Base-by-base conservation (phyloP, 2,113 vertebrate species). In the Thalassarche chlororhynchos region DNA sequence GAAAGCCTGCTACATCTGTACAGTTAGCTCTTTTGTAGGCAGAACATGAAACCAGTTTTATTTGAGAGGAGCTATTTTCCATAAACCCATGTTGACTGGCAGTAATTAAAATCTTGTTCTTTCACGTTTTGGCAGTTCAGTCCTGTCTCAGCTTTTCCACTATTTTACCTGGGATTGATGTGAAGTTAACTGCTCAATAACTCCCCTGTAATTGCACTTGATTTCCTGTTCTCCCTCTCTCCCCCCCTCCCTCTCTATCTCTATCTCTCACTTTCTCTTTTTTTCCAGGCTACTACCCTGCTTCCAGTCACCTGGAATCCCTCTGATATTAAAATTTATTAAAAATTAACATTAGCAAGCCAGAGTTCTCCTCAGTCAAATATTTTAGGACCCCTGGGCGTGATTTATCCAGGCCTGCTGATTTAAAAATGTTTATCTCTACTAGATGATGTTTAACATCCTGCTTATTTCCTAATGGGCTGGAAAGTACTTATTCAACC, bases 361-460 rank as follows among this genome's bases (percentile, higher is more conserved):
- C 83, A 96, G 94, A 96, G 52, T 91, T 92, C 72, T 94, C 72
- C 90, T 95, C 89, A 79, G 77, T 92, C 89, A 84, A 96, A 92
- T 97, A 94, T 94, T 95, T 96, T 71, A 87, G 87, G 81, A 89
- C 95, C 84, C 95, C 54, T 92, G 95, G 70, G 94, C 92, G 69
- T 92, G 92, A 97, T 97, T 97, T 95, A 92, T 97, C 86, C 80
- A 92, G 69, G 81, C 77, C 87, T 92, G 90, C 90, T 96, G 92
- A 97, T 96, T 95, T 97, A 38, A 96, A 95, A 95, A 92, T 95
- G 69, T 96, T 97, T 95, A 92, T 97, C 91, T 95, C 91, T 94
- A 79, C 69, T 82, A 85, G 80, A 92, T 61, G 90, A 95, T 92
- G 72, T 93, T 97, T 96, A 93, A 96, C 92, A 96, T 96, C 89